Percentiles rank a stretch among this genome's conserved stretches.
Conservation (phyloP, 2,888 invertebrate species). For the Leptogaster cylindrica region DNA sequence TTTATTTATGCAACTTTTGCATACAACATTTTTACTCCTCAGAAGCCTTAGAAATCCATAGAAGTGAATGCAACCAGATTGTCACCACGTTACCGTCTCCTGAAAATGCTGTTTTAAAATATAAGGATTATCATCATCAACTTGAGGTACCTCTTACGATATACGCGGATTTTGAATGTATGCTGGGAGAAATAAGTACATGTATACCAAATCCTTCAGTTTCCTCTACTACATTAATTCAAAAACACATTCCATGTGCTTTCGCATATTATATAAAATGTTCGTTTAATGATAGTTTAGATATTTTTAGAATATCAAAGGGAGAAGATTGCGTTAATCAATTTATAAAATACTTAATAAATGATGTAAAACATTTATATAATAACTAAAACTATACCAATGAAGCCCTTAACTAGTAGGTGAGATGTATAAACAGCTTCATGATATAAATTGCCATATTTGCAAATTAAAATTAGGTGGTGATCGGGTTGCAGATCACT, state of each 20-base stretch:
- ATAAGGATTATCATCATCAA: conserved; percentile 52
- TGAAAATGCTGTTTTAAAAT: conserved; percentile 54
- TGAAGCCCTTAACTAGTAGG: not conserved
- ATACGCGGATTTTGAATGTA: conserved; percentile 32
- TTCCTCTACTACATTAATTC: not conserved
- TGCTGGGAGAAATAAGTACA: conserved; percentile 51
- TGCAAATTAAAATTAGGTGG: not conserved
- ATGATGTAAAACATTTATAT: conserved; percentile 13
- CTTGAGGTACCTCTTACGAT: conserved; percentile 24
- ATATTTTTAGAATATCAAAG: conserved; percentile 4
- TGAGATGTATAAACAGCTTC: not conserved
- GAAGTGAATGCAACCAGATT: conserved; percentile 31
- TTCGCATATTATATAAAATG: conserved; percentile 22
- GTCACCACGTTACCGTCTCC: conserved; percentile 55
- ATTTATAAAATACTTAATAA: conserved; percentile 7
- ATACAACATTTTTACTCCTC: conserved; percentile 24
- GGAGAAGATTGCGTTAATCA: not conserved
- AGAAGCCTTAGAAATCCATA: conserved; percentile 4
- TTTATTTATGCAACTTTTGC: conserved; percentile 5
- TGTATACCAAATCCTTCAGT: conserved; percentile 51
- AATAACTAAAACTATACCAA: too few species aligned
- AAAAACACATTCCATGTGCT: conserved; percentile 22
- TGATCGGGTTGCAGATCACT: conserved; percentile 34
- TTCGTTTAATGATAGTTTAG: conserved; percentile 8
- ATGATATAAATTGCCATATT: not conserved